Percentiles rank a stretch among this genome's conserved stretches.
phyloP scores from a whole-genome alignment of 1,140 invertebrate species.

The Drosophila bipectinata region DNA sequence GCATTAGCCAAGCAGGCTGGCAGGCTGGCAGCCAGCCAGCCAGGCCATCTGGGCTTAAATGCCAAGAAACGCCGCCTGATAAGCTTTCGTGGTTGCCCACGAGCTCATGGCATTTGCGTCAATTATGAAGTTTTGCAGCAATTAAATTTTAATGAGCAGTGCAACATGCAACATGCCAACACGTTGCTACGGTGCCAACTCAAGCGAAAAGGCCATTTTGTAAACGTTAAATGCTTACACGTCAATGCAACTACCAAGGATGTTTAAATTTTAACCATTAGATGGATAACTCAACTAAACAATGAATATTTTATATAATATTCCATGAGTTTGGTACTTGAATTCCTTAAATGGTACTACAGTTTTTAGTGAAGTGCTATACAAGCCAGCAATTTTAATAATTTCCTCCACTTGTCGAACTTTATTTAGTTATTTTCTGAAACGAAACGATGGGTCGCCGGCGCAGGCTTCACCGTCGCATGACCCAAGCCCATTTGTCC shows the following conservation, averaged over 20 bases:
- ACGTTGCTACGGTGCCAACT: conserved; percentile 8
- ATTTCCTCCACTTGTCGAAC: conserved; percentile 31
- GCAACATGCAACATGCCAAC: conserved; percentile 25
- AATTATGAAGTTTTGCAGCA: conserved; percentile 66
- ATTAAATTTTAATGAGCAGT: conserved; percentile 70
- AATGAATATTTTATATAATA: neutral
- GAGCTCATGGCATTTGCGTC: conserved; percentile 52
- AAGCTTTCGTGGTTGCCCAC: conserved; percentile 38
- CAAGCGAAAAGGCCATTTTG: conserved; percentile 9
- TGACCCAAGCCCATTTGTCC: conserved; percentile 70
- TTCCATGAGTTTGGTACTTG: neutral
- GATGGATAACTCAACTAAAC: neutral
- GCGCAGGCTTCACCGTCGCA: conserved; percentile 35
- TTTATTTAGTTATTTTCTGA: conserved; percentile 28
- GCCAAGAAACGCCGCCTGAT: conserved; percentile 60
- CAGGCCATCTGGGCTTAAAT: conserved; percentile 40
- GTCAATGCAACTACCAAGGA: neutral
- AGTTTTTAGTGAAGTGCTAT: neutral
- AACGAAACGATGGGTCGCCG: conserved; percentile 23
- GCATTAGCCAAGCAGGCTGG: conserved; percentile 51
- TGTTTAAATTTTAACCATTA: neutral
- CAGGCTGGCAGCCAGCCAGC: neutral
- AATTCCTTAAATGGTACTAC: neutral
- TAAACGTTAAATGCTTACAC: neutral
- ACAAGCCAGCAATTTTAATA: conserved; percentile 12